Conservation (phyloP, 1,140 invertebrate species). For the Bilobella aurantiaca region DNA sequence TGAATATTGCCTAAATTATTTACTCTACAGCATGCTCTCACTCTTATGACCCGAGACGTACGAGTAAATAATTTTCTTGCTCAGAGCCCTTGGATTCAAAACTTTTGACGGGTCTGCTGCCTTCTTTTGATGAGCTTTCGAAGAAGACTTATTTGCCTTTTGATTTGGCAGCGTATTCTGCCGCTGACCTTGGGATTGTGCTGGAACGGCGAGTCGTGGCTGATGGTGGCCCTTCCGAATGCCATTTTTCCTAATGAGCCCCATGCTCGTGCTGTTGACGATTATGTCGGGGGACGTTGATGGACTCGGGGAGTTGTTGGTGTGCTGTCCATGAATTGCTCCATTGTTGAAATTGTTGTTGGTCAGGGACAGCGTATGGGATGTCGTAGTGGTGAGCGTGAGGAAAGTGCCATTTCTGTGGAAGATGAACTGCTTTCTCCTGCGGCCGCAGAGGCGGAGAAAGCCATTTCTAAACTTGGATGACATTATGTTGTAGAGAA, state of each 20-base stretch:
- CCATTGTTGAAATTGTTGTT: conserved; percentile 10
- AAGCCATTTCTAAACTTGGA: conserved; percentile 72
- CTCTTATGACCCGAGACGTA: conserved; percentile 22
- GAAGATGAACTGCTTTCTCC: conserved; percentile 18
- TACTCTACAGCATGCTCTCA: conserved; percentile 24
- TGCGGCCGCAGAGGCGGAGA: conserved; percentile 49
- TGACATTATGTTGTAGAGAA: conserved; percentile 59
- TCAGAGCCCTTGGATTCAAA: not conserved
- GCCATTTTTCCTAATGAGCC: conserved; percentile 21
- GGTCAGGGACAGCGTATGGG: not conserved
- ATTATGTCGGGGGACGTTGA: conserved; percentile 19
- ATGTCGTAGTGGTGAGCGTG: conserved; percentile 28
- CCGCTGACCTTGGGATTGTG: too few species aligned
- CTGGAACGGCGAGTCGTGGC: too few species aligned
- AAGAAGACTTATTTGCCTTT: too few species aligned
- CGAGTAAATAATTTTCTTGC: conserved; percentile 16
- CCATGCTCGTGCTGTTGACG: not conserved
- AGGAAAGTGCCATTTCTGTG: conserved; percentile 29
- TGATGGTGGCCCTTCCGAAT: conserved; percentile 10
- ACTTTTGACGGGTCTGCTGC: too few species aligned
- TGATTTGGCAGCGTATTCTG: too few species aligned
- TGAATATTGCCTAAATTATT: too few species aligned
- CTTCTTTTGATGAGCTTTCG: too few species aligned
- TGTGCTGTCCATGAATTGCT: not conserved
- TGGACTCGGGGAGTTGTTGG: not conserved